Base-by-base conservation (phyloP, 2,888 invertebrate genomes). In the Polydesmus complanatus region DNA sequence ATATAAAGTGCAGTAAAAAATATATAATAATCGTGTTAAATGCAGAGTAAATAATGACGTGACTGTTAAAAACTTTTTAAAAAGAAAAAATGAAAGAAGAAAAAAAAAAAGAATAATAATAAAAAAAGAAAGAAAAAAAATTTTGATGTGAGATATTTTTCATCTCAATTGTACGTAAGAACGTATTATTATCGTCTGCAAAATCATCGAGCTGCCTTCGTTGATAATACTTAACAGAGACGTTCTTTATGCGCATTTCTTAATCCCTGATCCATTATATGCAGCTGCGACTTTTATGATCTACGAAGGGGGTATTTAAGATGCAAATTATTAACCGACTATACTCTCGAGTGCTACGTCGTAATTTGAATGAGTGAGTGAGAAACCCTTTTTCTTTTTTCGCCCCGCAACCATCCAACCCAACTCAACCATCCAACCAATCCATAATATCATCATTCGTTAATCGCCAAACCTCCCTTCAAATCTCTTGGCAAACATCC, bases 241-340 rank as follows among this genome's bases (percentile, higher is more conserved):
- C n/a, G n/a, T 37, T 37, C 14, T 8, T 37, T 5, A 5, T 37
- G 37, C 37, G 37, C 37, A 37, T 37, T 37, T 56, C 22, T 23
- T 56, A 56, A 56, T 56, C 56, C 56, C 56, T 56, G 47, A 56
- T 47, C 21, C 56, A 56, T 56, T 56, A 56, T 56, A 56, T 47
- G 47, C 56, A 56, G 56, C 56, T 56, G 56, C 56, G 56, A 47
- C 56, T 56, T 37, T 56, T 56, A 56, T 56, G 56, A 56, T 56
- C 56, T 47, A 56, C 56, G 56, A 56, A 56, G 56, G 56, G 47
- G 56, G 47, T 56, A 47, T 56, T 56, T 56, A 56, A 56, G 47
- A 56, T 56, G 56, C 56, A 56, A 56, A 56, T 56, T 56, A 56
- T 56, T 56, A 56, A 56, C 56, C 56, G 56, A 37, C 37, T 37